Evolutionary conservation across 2,113 vertebrate species (phyloP), one percentile per base, ranked within the genome.

Genomic region (Alexandromys fortis): DNA sequence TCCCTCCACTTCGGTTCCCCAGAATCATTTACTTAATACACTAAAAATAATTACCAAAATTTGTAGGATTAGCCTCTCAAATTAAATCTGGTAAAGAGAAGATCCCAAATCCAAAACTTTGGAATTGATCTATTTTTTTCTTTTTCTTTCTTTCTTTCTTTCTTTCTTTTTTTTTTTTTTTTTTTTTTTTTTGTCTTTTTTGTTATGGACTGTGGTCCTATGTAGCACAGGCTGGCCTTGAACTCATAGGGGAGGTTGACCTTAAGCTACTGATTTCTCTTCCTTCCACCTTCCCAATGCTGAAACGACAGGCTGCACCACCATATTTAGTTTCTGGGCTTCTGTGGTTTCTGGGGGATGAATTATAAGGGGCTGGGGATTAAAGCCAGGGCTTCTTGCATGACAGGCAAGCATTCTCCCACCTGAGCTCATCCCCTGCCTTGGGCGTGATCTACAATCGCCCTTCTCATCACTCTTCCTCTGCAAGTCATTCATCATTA

Each of bases 31-130:
- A 82, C 85, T 94, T 91, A 30, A 49, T 17, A n/a, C 35, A 61
- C 33, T 87, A 72, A 83, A 96, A 86, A 90, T 85, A 77, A 90
- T 16, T 45, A 42, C 28, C 72, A 77, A 72, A 81, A 78, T 82
- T 9, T 88, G 22, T 90, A 90, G 52, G 28, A 77, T 68, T 72
- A 70, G 49, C 9, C 17, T 88, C 7, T 47, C 61, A 30, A 87
- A 58, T 68, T 83, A 45, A 86, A 52, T 68, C 63, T 70, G 28
- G 14, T 97, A 92, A 55, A 96, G 16, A n/a, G 61, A 42, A 79
- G 67, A 88, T n/a, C 47, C 55, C 90, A 89, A 70, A 19, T 79
- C 77, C 79, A 86, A 30, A 49, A 87, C 6, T 67, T 76, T 78
- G 30, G 35, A 91, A 87, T 86, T 33, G 16, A 28, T 33, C 28